phyloP scores from a whole-genome alignment of 2,113 vertebrate genomes.

The Alosa alosa region DNA sequence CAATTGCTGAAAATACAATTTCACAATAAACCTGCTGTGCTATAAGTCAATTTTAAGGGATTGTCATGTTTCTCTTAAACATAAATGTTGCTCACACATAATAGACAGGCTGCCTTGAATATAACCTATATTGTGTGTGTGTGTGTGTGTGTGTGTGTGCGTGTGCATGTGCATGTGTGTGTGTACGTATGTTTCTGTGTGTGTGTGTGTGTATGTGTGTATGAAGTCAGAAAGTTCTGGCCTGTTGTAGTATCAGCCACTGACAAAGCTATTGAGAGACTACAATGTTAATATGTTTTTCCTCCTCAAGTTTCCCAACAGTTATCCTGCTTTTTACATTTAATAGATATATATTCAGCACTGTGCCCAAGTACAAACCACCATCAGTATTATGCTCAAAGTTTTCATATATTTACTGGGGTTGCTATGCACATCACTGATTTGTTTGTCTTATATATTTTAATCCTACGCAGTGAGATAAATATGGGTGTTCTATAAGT shows the following conservation, averaged over 20 bases:
- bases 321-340: neutral
- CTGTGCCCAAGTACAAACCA: neutral
- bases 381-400: neutral
- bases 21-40: no score
- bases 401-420: neutral
- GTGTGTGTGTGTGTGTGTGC: no score
- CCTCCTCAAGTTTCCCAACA: neutral
- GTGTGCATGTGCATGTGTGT: no score
- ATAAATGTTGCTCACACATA: neutral
- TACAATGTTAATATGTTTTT: neutral
- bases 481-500: neutral
- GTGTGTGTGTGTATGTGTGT: no score
- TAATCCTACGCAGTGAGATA: neutral
- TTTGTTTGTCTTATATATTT: neutral
- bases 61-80: neutral
- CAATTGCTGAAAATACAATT: no score
- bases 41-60: neutral
- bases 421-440: neutral
- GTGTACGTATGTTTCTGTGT: no score
- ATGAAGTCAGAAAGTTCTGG: no score
- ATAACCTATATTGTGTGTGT: neutral
- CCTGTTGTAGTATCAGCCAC: no score
- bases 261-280: neutral
- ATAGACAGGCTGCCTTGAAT: no score
- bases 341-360: neutral